Base-by-base conservation (phyloP, 2,797 vertebrate species). In the Emydoidea blandingii region DNA sequence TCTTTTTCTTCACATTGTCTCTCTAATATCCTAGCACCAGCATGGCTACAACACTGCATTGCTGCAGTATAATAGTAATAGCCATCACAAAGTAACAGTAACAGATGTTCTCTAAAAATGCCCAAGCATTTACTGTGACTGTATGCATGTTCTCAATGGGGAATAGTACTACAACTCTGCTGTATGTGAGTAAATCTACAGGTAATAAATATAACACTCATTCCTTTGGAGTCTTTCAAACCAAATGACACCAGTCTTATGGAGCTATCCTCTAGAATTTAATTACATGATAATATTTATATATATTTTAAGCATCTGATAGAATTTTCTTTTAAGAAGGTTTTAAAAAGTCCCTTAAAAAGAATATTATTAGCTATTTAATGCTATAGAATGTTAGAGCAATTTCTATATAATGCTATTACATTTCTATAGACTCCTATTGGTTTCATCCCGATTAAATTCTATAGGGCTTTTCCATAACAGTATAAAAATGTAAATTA, bases 61-160 rank as follows among this genome's bases (percentile, higher is more conserved):
- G 76, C 4, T 86, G 59, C 49, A 95, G 47, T 52, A 56, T 44
- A 87, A 80, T 25, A 80, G 74, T 87, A 94, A 92, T 90, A 90
- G 44, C 23, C 85, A 91, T 82, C 85, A 96, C 12, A 84, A 92
- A 93, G 23, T 29, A 86, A 68, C 41, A 59, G 25, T 81, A 81
- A 86, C 47, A 91, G 88, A 81, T 86, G 31, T 0, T 0, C 54
- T 80, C 84, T 94, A 84, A 86, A 95, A 93, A 82, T 89, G 53
- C 21, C 10, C 2, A 1, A 31, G 2, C 4, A 82, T 83, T 72
- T 68, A 2, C 49, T 88, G 12, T 76, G 37, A 76, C 3, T 23
- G 11, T 82, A 37, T 87, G 80, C 84, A 0, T 68, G 29, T 21
- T 84, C 3, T 87, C 41, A n/a, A 27, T 31, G 12, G 11, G 25